These are phyloP conservation scores for Gila robusta DNA, from an alignment of 2,797 vertebrate species.

Conservation along the genomic window DNA sequence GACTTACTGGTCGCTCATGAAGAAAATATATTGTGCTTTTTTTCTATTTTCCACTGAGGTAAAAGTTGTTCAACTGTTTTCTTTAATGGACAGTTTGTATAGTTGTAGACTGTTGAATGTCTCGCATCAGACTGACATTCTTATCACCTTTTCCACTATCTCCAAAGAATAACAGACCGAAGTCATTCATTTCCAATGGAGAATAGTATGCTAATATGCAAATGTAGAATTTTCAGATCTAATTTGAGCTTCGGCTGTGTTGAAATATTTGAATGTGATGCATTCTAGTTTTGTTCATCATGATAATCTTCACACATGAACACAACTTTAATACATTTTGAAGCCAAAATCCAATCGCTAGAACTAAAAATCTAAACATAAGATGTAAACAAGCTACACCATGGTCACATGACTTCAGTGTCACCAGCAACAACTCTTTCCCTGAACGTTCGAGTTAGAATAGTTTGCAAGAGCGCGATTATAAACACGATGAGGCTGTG, in stretches of 20 bases:
- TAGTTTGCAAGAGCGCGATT: neutral
- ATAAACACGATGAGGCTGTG: neutral
- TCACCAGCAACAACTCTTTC: neutral
- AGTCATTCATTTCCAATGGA: neutral
- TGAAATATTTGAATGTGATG: neutral
- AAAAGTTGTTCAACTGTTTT: neutral
- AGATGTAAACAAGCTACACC: neutral
- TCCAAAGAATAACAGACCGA: too few relatives aligned
- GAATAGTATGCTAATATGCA: neutral
- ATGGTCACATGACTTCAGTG: neutral
- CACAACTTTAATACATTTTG: neutral
- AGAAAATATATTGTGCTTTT: neutral
- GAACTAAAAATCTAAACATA: neutral
- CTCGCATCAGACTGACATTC: neutral
- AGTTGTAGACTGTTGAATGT: neutral
- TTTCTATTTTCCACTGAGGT: neutral
- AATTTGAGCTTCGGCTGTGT: neutral
- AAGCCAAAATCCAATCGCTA: neutral
- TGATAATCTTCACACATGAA: neutral
- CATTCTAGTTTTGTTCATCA: neutral
- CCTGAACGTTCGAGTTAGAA: neutral
- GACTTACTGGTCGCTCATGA: too few relatives aligned
- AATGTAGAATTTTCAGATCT: neutral
- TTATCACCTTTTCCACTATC: neutral
- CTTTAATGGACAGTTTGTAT: neutral